These are phyloP conservation scores for Aquatica leii DNA, from an alignment of 2,888 invertebrate genomes.

Conservation along the genomic window DNA sequence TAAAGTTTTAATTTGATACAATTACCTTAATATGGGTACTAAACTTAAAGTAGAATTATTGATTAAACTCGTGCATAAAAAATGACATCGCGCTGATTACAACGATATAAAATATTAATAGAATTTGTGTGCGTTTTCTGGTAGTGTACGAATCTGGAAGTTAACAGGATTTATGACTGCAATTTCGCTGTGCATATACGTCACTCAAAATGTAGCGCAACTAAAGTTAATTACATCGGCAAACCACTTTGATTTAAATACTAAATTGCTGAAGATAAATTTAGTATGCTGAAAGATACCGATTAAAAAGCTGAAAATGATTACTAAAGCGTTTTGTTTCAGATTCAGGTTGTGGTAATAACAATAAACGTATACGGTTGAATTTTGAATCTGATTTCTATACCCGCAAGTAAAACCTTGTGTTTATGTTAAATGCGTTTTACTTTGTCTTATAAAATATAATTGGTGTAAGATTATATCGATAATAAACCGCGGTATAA, in stretches of 20 bases:
- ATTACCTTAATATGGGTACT: too few relatives aligned
- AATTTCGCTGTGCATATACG: not conserved
- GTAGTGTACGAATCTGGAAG: not conserved
- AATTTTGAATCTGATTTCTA: not conserved
- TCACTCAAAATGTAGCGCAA: constrained; percentile 16
- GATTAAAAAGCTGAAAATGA: not conserved
- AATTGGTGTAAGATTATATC: constrained; percentile 31
- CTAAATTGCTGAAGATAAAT: not conserved
- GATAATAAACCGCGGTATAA: constrained; percentile 30
- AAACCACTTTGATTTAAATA: constrained; percentile 28
- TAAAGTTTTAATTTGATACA: too few relatives aligned
- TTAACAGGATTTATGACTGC: not conserved
- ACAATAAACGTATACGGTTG: not conserved
- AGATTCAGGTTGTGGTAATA: not conserved
- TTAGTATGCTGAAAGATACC: not conserved
- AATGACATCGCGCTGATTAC: too few relatives aligned
- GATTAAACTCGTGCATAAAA: too few relatives aligned
- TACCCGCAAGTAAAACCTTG: constrained; percentile 14
- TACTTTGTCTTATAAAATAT: constrained; percentile 31
- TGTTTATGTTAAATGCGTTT: constrained; percentile 20
- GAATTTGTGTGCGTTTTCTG: not conserved
- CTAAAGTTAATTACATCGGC: constrained; percentile 31
- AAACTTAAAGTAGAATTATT: too few relatives aligned
- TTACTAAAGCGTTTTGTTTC: not conserved
- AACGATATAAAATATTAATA: too few relatives aligned